phyloP scores from a whole-genome alignment of 2,888 invertebrate species.

The Amblyjoppa fuscipennis region DNA sequence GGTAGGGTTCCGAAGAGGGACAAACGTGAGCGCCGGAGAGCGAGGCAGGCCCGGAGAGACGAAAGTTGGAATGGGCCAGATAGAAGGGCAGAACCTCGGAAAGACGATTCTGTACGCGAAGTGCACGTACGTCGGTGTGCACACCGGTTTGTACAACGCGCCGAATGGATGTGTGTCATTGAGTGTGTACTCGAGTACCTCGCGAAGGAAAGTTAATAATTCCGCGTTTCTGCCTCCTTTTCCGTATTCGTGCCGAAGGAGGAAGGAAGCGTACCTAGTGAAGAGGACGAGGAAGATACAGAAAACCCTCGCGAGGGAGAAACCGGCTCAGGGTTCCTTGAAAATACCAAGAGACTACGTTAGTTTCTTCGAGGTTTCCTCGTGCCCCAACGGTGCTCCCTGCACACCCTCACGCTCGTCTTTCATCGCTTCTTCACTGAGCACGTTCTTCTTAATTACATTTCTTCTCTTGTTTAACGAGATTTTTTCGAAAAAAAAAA shows the following conservation, averaged over 20 bases:
- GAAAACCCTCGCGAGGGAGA: not conserved
- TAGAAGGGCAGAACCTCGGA: conserved; percentile 5
- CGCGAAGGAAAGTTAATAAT: conserved; percentile 58
- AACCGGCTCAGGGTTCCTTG: conserved; percentile 35
- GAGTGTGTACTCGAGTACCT: conserved; percentile 55
- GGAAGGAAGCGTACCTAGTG: not conserved
- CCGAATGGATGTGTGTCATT: conserved; percentile 35
- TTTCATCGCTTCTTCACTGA: not conserved
- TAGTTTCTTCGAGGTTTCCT: conserved; percentile 55
- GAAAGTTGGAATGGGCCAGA: conserved; percentile 8
- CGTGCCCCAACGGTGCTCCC: not conserved
- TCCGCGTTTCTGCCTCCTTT: conserved; percentile 48
- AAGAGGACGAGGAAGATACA: conserved; percentile 27
- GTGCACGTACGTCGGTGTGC: conserved; percentile 22
- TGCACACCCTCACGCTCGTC: not conserved
- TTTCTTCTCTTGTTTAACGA: not conserved
- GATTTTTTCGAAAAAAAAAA: not conserved
- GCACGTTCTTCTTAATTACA: conserved; percentile 15
- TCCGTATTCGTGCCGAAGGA: conserved; percentile 50
- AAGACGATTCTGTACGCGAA: conserved; percentile 43
- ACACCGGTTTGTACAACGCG: not conserved
- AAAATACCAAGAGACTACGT: conserved; percentile 60
- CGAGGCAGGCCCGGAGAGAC: not conserved
- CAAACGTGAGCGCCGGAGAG: conserved; percentile 38
- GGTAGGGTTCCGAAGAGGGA: conserved; percentile 28